Conservation (phyloP, 2,797 vertebrate genomes). For the Agapornis canus region DNA sequence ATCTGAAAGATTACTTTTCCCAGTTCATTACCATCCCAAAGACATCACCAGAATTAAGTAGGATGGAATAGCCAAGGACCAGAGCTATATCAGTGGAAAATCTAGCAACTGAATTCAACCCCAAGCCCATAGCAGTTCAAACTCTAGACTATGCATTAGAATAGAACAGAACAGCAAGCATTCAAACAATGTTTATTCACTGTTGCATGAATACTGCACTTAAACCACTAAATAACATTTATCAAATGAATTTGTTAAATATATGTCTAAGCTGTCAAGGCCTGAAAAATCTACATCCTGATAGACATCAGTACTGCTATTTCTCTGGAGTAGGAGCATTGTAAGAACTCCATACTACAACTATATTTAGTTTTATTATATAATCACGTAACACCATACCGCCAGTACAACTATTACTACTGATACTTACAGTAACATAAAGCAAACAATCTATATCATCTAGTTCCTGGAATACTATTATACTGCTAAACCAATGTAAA, state of each 20-base stretch:
- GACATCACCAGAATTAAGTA: background rate
- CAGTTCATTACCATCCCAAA: background rate
- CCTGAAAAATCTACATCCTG: background rate
- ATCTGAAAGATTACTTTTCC: background rate
- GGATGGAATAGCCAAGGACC: background rate
- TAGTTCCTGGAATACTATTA: background rate
- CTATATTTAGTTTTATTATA: background rate
- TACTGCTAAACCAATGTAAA: background rate
- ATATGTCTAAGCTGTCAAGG: background rate
- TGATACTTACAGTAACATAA: background rate
- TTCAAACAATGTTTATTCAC: background rate
- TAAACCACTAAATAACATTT: background rate
- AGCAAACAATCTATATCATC: background rate
- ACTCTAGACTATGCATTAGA: background rate
- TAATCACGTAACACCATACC: background rate
- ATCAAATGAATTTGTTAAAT: background rate
- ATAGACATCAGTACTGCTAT: background rate
- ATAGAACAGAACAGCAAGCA: background rate
- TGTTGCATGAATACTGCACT: background rate
- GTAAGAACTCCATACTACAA: background rate
- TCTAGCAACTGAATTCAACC: background rate
- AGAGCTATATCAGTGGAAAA: background rate
- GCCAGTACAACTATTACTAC: background rate
- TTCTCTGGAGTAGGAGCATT: background rate
- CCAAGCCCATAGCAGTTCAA: background rate